These are phyloP conservation scores for Phengaris arion DNA, from an alignment of 2,888 invertebrate genomes.

Conservation along the genomic window DNA sequence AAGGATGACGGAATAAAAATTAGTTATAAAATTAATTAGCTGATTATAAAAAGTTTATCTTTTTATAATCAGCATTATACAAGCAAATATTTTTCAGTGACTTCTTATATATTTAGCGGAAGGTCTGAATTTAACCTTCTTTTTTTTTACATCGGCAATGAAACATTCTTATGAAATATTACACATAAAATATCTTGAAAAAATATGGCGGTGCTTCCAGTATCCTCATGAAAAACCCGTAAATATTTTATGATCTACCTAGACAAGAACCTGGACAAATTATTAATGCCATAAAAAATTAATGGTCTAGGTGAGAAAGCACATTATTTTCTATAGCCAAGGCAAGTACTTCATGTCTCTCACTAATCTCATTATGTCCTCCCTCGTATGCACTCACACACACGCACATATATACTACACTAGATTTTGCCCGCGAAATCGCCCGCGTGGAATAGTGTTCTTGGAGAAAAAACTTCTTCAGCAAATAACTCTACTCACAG, in stretches of 20 bases:
- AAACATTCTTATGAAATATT: not conserved
- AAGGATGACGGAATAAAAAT: no score
- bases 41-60: not conserved
- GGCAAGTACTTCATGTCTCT: no score
- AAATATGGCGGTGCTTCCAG: no score
- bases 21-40: not conserved
- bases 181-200: not conserved
- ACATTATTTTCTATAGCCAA: not conserved
- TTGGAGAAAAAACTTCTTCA: no score
- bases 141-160: not conserved
- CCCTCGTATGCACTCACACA: no score
- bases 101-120: constrained; percentile 1
- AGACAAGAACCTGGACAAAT: not conserved
- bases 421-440: no score
- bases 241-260: constrained; percentile 11
- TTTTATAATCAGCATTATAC: no score
- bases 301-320: not conserved
- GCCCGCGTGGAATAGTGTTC: no score
- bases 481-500: no score
- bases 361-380: no score
- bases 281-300: not conserved
- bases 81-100: not conserved
- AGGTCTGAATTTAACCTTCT: constrained; percentile 17
- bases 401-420: no score
- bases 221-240: constrained; percentile 3